Percentiles rank a stretch among this genome's conserved stretches.
Evolutionary conservation across 1,140 invertebrate species (phyloP).

Genomic region (Orius laevigatus): DNA sequence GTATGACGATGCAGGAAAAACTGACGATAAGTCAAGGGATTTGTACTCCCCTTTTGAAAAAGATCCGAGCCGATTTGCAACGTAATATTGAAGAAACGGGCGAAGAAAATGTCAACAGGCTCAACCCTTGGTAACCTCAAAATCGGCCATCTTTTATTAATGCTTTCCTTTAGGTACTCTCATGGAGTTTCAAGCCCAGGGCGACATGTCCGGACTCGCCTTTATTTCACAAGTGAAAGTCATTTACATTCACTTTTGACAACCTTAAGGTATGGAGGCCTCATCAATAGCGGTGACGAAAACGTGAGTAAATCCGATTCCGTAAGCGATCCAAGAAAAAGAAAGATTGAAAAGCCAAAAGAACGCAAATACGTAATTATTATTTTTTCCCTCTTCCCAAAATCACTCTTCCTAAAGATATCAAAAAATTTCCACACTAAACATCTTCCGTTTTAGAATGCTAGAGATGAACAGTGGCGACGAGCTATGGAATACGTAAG

Average conservation of each 20-base stretch:
- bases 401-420: no score
- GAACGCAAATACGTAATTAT: no score
- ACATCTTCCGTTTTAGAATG: slow-evolving; percentile 15
- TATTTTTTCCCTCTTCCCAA: no score
- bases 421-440: no score
- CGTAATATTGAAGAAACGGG: slow-evolving; percentile 67
- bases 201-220: slow-evolving; percentile 84
- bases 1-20: slow-evolving; percentile 88
- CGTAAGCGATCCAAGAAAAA: no score
- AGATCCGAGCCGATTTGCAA: slow-evolving; percentile 89
- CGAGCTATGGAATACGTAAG: slow-evolving; percentile 96
- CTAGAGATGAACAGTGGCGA: slow-evolving; percentile 92
- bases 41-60: slow-evolving; percentile 88
- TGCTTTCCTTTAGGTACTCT: slow-evolving; percentile 54
- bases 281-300: slow-evolving; percentile 36
- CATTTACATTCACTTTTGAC: slow-evolving; percentile 97
- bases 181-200: slow-evolving; percentile 96
- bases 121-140: slow-evolving; percentile 68
- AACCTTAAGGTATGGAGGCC: slow-evolving; percentile 82
- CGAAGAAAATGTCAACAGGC: slow-evolving; percentile 82
- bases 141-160: background rate
- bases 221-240: slow-evolving; percentile 99
- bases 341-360: no score
- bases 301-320: no score
- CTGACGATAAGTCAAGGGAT: slow-evolving; percentile 94